phyloP scores from a whole-genome alignment of 2,888 invertebrate genomes.

The Celastrina argiolus region DNA sequence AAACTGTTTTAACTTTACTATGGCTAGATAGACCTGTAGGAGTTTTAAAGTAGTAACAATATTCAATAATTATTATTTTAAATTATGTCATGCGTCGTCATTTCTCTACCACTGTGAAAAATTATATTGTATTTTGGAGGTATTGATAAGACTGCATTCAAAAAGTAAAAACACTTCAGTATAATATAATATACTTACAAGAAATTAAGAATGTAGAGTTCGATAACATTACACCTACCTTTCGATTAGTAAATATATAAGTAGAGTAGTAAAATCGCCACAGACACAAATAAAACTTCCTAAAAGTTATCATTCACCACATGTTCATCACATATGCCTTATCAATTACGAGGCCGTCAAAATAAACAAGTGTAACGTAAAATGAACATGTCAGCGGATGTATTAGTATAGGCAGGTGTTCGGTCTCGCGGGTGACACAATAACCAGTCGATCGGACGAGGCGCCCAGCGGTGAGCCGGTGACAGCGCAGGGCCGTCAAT shows the following conservation, averaged over 20 bases:
- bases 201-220: not conserved
- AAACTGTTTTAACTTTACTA: too few relatives aligned
- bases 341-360: not conserved
- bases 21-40: too few relatives aligned
- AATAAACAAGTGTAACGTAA: slow-evolving; percentile 7
- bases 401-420: not conserved
- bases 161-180: not conserved
- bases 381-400: not conserved
- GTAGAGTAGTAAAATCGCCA: not conserved
- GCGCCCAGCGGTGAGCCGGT: not conserved
- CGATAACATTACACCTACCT: not conserved
- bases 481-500: slow-evolving; percentile 37
- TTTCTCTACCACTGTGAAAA: too few relatives aligned
- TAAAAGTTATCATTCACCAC: not conserved
- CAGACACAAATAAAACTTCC: not conserved
- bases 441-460: slow-evolving; percentile 12
- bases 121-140: too few relatives aligned
- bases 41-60: too few relatives aligned
- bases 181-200: not conserved
- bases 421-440: not conserved
- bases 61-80: too few relatives aligned
- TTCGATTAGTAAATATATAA: not conserved
- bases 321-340: not conserved
- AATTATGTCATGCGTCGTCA: too few relatives aligned
- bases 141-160: too few relatives aligned